Percentiles rank a stretch among this genome's conserved stretches.
These are phyloP conservation scores for Diadophis punctatus DNA, from an alignment of 2,113 vertebrate species.

Conservation along the genomic window DNA sequence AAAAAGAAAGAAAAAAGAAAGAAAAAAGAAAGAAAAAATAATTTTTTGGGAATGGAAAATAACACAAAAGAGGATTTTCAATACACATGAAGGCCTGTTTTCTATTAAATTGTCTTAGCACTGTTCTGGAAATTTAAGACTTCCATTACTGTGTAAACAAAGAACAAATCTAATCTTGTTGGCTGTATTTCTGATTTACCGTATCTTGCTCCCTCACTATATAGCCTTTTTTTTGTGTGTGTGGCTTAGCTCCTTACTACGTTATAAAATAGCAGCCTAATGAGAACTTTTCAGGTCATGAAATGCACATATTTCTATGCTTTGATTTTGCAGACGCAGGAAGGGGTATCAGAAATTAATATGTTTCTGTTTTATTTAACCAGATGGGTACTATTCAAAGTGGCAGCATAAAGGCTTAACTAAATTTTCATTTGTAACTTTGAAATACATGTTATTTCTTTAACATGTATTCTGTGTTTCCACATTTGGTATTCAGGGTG, in stretches of 20 bases:
- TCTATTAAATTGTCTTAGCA: background rate
- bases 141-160: background rate
- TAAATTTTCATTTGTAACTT: background rate
- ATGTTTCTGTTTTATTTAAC: conserved; percentile 15
- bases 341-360: background rate
- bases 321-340: background rate
- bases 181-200: background rate
- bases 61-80: background rate
- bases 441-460: background rate
- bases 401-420: background rate
- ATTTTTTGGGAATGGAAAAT: background rate
- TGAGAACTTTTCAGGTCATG: background rate
- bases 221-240: background rate
- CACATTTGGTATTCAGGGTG: background rate
- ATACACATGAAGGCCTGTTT: background rate
- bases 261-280: background rate
- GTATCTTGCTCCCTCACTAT: background rate
- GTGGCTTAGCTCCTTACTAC: background rate
- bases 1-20: too few species aligned
- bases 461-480: background rate
- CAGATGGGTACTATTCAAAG: background rate
- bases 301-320: background rate
- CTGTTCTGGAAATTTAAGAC: background rate
- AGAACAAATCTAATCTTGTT: background rate
- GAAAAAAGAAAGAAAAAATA: too few species aligned